Conservation (phyloP, 2,113 vertebrate species). For the Daboia siamensis region DNA sequence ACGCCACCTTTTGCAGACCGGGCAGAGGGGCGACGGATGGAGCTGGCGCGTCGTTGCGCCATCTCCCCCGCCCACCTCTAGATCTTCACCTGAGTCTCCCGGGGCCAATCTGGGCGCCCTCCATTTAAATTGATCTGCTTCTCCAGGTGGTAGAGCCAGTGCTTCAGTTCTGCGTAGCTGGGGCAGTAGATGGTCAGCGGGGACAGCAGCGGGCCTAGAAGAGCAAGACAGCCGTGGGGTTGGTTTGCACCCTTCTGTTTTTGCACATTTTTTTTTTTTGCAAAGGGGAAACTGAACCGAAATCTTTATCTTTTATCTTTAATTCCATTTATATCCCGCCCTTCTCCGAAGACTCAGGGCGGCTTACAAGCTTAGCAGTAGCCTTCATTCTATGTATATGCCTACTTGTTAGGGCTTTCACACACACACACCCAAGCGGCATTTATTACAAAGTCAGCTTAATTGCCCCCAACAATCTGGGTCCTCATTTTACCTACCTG, state of each 20-base stretch:
- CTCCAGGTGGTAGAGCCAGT: constrained; percentile 88
- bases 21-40: neutral
- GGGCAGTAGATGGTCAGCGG: constrained; percentile 87
- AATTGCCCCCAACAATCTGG: too few species aligned
- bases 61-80: neutral
- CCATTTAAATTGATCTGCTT: constrained; percentile 84
- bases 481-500: too few species aligned
- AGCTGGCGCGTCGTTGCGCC: neutral
- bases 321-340: too few species aligned
- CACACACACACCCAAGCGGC: too few species aligned
- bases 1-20: neutral
- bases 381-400: too few species aligned
- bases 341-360: too few species aligned
- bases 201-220: constrained; percentile 84
- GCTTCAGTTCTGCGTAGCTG: constrained; percentile 78
- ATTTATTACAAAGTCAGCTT: too few species aligned
- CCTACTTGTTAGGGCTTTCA: too few species aligned
- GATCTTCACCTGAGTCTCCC: constrained; percentile 62
- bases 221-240: neutral
- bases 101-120: constrained; percentile 60
- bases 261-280: neutral
- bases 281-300: neutral
- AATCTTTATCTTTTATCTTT: too few species aligned
- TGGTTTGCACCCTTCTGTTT: neutral
- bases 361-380: too few species aligned